Conservation (phyloP, 2,113 vertebrate species). For the Gila orcuttii region DNA sequence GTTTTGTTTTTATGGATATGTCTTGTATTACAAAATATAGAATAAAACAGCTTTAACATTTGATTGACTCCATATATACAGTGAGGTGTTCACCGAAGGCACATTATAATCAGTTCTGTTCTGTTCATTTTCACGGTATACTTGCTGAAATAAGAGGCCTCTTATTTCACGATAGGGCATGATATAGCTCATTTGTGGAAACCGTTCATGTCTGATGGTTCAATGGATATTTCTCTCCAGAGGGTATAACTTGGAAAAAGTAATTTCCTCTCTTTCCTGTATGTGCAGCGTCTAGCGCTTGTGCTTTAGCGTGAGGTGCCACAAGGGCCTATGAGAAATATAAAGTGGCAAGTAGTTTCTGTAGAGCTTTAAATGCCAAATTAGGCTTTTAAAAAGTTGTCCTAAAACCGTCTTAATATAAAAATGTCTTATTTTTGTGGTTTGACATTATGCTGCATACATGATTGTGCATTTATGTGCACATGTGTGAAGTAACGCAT, state of each 20-base stretch:
- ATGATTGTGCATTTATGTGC: constrained; percentile 44
- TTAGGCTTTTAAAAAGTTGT: background rate
- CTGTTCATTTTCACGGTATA: constrained; percentile 24
- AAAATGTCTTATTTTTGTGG: background rate
- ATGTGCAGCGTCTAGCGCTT: constrained; percentile 10
- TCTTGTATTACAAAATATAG: background rate
- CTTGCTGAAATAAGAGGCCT: constrained; percentile 35
- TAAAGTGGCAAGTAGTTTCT: constrained; percentile 11
- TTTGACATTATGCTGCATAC: background rate
- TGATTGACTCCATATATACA: background rate
- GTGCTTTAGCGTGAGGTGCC: constrained; percentile 11
- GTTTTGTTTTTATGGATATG: background rate
- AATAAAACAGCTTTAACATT: constrained; percentile 15
- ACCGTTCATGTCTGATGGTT: constrained; percentile 22
- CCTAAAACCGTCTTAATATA: background rate
- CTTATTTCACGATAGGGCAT: constrained; percentile 29
- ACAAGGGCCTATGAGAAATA: constrained; percentile 31
- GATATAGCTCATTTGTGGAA: constrained; percentile 49
- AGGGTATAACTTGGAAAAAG: constrained; percentile 41
- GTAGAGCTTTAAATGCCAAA: constrained; percentile 14
- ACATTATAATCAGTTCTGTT: constrained; percentile 23
- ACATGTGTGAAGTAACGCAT: constrained; percentile 12
- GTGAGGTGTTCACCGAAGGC: constrained; percentile 5
- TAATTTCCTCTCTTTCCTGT: constrained; percentile 41
- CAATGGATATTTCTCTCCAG: constrained; percentile 43